phyloP scores from a whole-genome alignment of 1,140 invertebrate genomes.

The Drosophila azteca region DNA sequence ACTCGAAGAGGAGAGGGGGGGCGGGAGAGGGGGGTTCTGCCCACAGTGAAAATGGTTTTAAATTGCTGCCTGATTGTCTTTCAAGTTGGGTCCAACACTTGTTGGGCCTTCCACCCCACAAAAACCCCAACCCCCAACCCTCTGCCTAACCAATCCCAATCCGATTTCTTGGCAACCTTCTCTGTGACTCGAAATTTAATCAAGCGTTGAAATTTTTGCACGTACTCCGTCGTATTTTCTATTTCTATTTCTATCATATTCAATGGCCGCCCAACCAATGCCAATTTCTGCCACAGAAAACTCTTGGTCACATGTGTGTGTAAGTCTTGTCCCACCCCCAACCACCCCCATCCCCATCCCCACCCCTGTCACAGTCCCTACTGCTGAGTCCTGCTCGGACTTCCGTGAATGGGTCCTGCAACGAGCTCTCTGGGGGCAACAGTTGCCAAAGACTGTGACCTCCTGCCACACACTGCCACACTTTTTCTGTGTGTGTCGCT shows the following conservation, averaged over 20 bases:
- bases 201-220: slow-evolving; percentile 80
- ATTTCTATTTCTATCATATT: slow-evolving; percentile 72
- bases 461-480: background rate
- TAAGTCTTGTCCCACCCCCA: slow-evolving; percentile 18
- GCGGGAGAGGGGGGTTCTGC: slow-evolving; percentile 32
- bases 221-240: slow-evolving; percentile 68
- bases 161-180: slow-evolving; percentile 20
- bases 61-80: slow-evolving; percentile 81
- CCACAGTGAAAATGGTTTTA: slow-evolving; percentile 79
- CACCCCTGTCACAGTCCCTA: background rate
- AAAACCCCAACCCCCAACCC: background rate
- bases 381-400: background rate
- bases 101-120: slow-evolving; percentile 44
- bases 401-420: slow-evolving; percentile 64
- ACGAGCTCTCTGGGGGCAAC: slow-evolving; percentile 60
- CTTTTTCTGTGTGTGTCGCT: slow-evolving; percentile 36
- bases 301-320: slow-evolving; percentile 66
- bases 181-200: slow-evolving; percentile 73
- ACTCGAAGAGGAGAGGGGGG: background rate
- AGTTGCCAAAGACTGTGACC: slow-evolving; percentile 72
- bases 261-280: slow-evolving; percentile 47
- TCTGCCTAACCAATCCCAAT: background rate
- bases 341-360: too few species aligned
- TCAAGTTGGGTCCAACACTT: slow-evolving; percentile 69
- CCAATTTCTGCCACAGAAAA: slow-evolving; percentile 32